phyloP scores from a whole-genome alignment of 2,113 vertebrate genomes.

The Puffinus mauretanicus region DNA sequence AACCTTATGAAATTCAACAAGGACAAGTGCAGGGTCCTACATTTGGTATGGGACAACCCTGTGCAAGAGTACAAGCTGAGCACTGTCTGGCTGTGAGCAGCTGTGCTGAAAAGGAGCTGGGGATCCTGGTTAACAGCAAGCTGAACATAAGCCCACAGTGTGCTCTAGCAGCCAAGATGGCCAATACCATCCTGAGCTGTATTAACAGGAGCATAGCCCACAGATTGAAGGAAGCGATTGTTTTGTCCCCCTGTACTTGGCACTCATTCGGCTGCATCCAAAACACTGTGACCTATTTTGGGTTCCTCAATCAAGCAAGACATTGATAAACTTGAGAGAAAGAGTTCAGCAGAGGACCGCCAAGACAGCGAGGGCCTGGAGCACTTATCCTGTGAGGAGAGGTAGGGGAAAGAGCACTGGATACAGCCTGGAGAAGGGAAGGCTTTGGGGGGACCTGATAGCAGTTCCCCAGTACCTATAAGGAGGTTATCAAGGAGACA shows the following conservation, averaged over 20 bases:
- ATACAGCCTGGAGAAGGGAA: background rate
- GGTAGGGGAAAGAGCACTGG: background rate
- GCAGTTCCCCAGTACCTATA: background rate
- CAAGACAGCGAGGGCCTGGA: background rate
- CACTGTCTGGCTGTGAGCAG: background rate
- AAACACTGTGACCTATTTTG: background rate
- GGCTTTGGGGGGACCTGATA: background rate
- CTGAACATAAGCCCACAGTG: background rate
- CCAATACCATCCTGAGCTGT: background rate
- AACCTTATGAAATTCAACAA: background rate
- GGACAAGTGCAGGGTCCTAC: background rate
- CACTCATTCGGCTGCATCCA: background rate
- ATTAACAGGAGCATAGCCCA: background rate
- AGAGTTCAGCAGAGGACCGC: background rate
- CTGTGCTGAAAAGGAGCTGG: background rate
- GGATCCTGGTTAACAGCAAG: background rate
- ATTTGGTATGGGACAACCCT: background rate
- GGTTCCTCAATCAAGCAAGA: background rate
- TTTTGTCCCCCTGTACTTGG: background rate
- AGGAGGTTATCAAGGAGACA: background rate
- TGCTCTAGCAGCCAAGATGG: background rate
- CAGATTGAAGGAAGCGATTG: background rate
- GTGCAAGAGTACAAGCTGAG: background rate
- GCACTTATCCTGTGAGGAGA: background rate
- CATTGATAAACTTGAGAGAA: background rate